These are phyloP conservation scores for Halichoeres trimaculatus DNA, from an alignment of 2,113 vertebrate genomes.

Conservation along the genomic window DNA sequence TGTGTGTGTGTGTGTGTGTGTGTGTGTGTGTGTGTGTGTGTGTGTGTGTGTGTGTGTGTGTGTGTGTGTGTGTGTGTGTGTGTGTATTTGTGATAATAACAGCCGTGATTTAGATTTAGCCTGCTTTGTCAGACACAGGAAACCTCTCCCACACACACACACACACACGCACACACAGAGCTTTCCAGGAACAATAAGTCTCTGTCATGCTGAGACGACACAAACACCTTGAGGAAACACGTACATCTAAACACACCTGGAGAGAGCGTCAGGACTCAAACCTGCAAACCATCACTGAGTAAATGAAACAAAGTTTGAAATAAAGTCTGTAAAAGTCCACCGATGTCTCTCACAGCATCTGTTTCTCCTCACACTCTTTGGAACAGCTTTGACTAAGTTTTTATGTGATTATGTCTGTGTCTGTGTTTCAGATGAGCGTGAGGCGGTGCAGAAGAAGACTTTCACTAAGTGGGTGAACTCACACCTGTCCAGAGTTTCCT, in stretches of 20 bases:
- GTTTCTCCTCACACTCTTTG: neutral
- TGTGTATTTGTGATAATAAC: conserved; percentile 4
- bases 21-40: conserved; percentile 14
- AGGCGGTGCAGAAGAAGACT: conserved; percentile 97
- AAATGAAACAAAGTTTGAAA: neutral
- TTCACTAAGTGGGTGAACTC: conserved; percentile 98
- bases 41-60: conserved; percentile 7
- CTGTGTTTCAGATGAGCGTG: conserved; percentile 88
- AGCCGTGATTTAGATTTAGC: conserved; percentile 30
- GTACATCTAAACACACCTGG: conserved; percentile 15
- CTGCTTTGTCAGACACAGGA: conserved; percentile 56
- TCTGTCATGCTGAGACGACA: neutral
- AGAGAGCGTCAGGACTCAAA: conserved; percentile 8
- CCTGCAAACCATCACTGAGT: neutral
- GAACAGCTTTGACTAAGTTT: neutral
- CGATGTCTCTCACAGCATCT: neutral
- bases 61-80: conserved; percentile 6
- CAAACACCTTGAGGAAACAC: conserved; percentile 11
- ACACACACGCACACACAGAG: neutral
- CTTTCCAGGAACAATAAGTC: conserved; percentile 26
- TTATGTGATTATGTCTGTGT: conserved; percentile 5
- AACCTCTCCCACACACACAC: conserved; percentile 39
- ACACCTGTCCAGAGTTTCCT: conserved; percentile 92
- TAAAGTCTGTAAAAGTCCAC: neutral
- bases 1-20: conserved; percentile 2